These are phyloP conservation scores for Nomada hirtipes DNA, from an alignment of 2,888 invertebrate genomes.

Conservation along the genomic window DNA sequence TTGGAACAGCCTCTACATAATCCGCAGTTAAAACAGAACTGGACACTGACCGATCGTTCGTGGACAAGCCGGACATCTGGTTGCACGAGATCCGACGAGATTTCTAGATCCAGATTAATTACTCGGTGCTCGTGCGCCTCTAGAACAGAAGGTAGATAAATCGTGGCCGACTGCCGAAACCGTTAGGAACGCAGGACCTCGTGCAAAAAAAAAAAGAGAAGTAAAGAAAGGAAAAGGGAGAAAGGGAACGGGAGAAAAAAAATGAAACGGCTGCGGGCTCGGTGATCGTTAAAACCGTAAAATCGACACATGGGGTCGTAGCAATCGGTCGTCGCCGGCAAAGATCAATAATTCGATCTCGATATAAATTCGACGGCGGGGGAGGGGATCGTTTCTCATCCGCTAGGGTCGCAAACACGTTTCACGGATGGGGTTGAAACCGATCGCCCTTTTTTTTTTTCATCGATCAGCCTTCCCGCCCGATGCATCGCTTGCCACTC, in stretches of 20 bases:
- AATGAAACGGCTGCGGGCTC: constrained; percentile 47
- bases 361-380: constrained; percentile 80
- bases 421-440: constrained; percentile 78
- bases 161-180: constrained; percentile 55
- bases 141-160: constrained; percentile 63
- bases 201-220: constrained; percentile 2
- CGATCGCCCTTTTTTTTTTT: constrained; percentile 76
- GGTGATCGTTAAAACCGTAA: constrained; percentile 78
- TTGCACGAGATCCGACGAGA: constrained; percentile 64
- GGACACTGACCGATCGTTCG: constrained; percentile 81
- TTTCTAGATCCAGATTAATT: constrained; percentile 74
- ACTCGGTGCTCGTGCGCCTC: constrained; percentile 62
- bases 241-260: background rate
- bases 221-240: too few relatives aligned
- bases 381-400: constrained; percentile 76
- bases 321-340: constrained; percentile 73
- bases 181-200: constrained; percentile 43
- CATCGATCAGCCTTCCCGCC: constrained; percentile 75
- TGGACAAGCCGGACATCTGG: constrained; percentile 75
- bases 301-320: constrained; percentile 75
- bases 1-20: constrained; percentile 75
- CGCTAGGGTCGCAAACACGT: constrained; percentile 69
- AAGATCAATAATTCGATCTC: constrained; percentile 83
- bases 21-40: constrained; percentile 80
- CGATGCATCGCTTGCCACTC: constrained; percentile 73